These are phyloP conservation scores for Julus scanicus DNA, from an alignment of 2,888 invertebrate genomes.

Conservation along the genomic window DNA sequence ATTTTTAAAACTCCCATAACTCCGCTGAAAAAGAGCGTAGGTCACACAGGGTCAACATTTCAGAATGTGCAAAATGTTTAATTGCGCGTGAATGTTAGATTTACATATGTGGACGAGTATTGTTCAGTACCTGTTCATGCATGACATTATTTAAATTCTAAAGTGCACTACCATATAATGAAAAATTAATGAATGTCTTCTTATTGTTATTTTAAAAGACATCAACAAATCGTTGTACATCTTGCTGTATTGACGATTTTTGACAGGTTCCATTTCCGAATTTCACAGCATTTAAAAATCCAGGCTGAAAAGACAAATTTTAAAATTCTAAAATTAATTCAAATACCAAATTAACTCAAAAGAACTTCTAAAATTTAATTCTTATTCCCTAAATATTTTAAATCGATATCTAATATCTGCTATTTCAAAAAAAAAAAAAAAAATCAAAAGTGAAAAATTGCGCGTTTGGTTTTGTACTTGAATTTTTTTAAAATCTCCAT, in stretches of 20 bases:
- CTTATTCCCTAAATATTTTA: too few species aligned
- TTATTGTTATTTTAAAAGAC: background rate
- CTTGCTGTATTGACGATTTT: background rate
- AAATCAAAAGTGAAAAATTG: too few species aligned
- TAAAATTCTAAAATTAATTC: too few species aligned
- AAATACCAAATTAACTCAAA: too few species aligned
- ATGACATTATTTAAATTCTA: background rate
- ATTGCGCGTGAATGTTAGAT: background rate
- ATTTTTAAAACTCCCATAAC: background rate
- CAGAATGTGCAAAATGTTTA: background rate
- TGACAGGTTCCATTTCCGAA: constrained; percentile 37
- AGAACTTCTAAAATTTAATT: too few species aligned
- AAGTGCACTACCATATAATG: background rate
- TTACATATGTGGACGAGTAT: constrained; percentile 19
- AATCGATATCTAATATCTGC: too few species aligned
- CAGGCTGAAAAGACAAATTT: background rate
- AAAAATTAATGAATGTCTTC: background rate
- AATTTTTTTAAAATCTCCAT: too few species aligned
- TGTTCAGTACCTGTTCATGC: background rate
- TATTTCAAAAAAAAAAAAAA: too few species aligned
- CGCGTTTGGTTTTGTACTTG: too few species aligned
- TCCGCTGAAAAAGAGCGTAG: background rate
- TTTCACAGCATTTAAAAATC: background rate
- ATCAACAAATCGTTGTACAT: background rate
- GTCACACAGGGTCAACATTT: background rate